phyloP scores from a whole-genome alignment of 1,140 invertebrate species.

The Drosophila jambulina region DNA sequence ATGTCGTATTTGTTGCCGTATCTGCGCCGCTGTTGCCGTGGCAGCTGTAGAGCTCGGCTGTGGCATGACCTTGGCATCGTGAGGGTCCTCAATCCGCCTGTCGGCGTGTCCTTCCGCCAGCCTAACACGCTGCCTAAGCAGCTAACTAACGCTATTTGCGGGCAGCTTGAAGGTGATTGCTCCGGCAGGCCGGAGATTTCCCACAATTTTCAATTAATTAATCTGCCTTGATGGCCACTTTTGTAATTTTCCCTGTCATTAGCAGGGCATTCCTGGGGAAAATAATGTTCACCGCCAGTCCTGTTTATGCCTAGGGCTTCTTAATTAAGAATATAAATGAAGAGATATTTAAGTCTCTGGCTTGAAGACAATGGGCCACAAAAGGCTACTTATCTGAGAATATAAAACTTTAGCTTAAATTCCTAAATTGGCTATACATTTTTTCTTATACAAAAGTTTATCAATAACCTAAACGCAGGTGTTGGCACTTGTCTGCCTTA shows the following conservation, averaged over 20 bases:
- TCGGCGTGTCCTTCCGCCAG: constrained; percentile 48
- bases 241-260: constrained; percentile 13
- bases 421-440: neutral
- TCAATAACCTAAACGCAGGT: neutral
- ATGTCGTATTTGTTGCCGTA: constrained; percentile 36
- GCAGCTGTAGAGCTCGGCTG: constrained; percentile 31
- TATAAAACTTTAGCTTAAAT: neutral
- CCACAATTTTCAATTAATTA: constrained; percentile 37
- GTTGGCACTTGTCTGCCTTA: neutral
- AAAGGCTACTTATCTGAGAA: neutral
- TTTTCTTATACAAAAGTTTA: neutral
- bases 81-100: constrained; percentile 59
- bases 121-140: constrained; percentile 39
- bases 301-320: neutral
- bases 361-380: neutral
- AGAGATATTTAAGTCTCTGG: neutral
- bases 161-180: constrained; percentile 14
- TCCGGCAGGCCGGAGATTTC: constrained; percentile 3
- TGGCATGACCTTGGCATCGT: constrained; percentile 54
- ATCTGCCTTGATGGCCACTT: constrained; percentile 25
- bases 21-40: constrained; percentile 13
- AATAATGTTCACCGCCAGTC: neutral
- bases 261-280: neutral
- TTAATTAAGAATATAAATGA: neutral
- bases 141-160: constrained; percentile 48